phyloP scores from a whole-genome alignment of 2,113 vertebrate genomes.

The Vulpes ferrilata region DNA sequence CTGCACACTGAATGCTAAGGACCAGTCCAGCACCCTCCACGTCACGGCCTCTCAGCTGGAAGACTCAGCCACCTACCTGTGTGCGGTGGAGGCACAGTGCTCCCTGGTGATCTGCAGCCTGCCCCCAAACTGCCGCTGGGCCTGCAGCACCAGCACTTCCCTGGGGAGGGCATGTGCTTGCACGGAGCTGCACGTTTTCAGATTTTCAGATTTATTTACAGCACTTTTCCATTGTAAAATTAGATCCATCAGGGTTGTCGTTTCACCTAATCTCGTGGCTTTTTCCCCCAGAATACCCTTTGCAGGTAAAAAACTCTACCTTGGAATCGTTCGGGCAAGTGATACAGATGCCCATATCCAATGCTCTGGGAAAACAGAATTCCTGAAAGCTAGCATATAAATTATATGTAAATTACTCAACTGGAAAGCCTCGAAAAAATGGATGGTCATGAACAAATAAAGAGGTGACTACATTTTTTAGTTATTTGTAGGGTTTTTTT shows the following conservation, averaged over 20 bases:
- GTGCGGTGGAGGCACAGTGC: neutral
- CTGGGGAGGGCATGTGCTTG: fast-evolving
- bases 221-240: neutral
- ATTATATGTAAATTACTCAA: neutral
- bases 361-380: neutral
- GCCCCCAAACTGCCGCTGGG: slow-evolving; percentile 23
- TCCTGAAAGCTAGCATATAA: neutral
- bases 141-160: neutral
- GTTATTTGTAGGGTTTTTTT: neutral
- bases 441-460: neutral
- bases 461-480: neutral
- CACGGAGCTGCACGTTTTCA: too few relatives aligned
- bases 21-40: neutral
- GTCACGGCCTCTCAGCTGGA: neutral
- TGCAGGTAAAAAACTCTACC: neutral
- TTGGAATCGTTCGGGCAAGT: neutral
- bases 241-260: neutral
- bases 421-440: neutral
- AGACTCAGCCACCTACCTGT: slow-evolving; percentile 47
- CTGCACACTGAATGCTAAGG: neutral
- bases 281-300: neutral
- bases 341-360: neutral
- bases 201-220: neutral
- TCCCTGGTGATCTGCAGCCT: neutral
- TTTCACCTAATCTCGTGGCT: neutral